Evolutionary conservation across 2,113 vertebrate species (phyloP).

Genomic region (Recurvirostra avosetta): DNA sequence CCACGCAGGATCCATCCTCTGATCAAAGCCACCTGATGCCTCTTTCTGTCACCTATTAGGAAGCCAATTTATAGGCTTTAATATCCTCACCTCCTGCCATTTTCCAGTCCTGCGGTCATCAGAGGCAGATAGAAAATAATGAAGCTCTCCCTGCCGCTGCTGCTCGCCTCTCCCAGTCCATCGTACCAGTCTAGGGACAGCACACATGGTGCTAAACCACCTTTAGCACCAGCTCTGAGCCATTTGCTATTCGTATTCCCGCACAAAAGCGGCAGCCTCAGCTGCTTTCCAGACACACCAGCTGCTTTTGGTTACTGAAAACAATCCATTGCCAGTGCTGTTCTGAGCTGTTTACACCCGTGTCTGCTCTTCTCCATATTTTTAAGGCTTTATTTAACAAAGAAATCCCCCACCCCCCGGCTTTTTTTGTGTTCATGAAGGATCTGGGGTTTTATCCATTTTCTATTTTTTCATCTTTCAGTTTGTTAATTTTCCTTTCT

Average conservation of each 20-base stretch:
- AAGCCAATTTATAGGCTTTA: not conserved
- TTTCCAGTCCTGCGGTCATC: not conserved
- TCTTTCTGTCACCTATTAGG: not conserved
- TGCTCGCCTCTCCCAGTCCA: not conserved
- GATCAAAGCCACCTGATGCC: not conserved
- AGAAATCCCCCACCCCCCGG: not conserved
- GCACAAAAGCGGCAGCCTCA: not conserved
- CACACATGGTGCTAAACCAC: not conserved
- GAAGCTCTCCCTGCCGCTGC: not conserved
- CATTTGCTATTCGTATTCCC: not conserved
- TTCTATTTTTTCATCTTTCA: not conserved
- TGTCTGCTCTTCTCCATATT: accelerated
- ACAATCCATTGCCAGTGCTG: too few relatives aligned
- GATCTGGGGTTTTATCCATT: not conserved
- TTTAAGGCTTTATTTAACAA: not conserved
- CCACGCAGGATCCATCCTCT: not conserved
- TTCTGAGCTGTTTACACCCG: not conserved
- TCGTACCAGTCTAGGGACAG: accelerated
- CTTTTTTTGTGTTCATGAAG: not conserved
- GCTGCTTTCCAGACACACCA: not conserved
- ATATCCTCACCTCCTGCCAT: not conserved
- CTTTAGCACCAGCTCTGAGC: not conserved
- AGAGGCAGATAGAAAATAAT: not conserved
- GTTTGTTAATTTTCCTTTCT: not conserved
- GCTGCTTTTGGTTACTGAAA: not conserved